These are phyloP conservation scores for Elysia chlorotica DNA, from an alignment of 1,140 invertebrate species.

Conservation along the genomic window DNA sequence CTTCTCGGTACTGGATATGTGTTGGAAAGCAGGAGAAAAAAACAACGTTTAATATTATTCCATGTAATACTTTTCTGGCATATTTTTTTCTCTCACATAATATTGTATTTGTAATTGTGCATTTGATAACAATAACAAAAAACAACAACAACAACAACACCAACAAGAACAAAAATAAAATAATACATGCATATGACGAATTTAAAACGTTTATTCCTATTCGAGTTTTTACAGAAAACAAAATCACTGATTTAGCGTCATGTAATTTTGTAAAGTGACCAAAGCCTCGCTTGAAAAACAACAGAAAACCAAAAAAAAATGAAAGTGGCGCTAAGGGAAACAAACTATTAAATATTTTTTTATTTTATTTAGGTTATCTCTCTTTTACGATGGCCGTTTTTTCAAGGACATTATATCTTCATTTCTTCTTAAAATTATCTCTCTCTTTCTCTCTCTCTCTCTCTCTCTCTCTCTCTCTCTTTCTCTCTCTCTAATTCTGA, in stretches of 20 bases:
- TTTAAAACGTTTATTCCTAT: too few species aligned
- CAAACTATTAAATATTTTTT: background rate
- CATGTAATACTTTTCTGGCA: background rate
- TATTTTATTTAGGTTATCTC: background rate
- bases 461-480: background rate
- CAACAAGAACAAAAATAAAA: too few species aligned
- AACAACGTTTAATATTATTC: background rate
- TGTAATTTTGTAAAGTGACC: too few species aligned
- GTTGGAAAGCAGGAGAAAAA: constrained; percentile 22
- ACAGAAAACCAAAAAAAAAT: background rate
- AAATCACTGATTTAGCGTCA: too few species aligned
- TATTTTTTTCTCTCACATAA: background rate
- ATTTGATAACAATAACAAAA: background rate
- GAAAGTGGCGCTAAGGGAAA: too few species aligned
- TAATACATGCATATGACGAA: too few species aligned
- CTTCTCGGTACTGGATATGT: constrained; percentile 79
- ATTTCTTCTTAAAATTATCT: background rate
- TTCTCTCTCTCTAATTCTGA: background rate
- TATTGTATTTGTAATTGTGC: background rate
- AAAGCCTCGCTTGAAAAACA: too few species aligned
- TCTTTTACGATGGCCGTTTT: background rate
- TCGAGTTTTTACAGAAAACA: too few species aligned
- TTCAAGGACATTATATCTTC: too few species aligned
- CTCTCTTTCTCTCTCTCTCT: background rate
- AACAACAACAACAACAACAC: too few species aligned